Conservation (phyloP, 2,888 invertebrate species). For the Campoplex nolae region DNA sequence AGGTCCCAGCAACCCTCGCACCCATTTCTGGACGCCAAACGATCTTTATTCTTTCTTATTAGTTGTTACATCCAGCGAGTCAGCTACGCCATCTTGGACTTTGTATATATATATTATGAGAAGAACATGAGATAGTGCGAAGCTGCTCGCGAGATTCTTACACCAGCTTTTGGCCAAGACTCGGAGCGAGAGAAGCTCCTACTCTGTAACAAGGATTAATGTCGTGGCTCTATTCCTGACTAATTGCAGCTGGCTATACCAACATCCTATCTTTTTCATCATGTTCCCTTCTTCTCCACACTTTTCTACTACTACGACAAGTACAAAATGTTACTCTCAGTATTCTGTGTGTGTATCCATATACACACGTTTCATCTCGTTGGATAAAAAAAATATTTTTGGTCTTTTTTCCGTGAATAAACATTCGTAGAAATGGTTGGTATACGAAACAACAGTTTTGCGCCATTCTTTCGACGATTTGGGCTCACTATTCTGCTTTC, state of each 20-base stretch:
- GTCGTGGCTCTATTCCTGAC: conserved; percentile 66
- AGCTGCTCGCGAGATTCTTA: conserved; percentile 54
- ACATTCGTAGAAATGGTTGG: too few relatives aligned
- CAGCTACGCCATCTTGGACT: not conserved
- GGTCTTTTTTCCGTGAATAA: not conserved
- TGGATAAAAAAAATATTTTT: not conserved
- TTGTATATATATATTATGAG: conserved; percentile 18
- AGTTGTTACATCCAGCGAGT: conserved; percentile 63
- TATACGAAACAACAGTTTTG: too few relatives aligned
- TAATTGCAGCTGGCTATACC: conserved; percentile 66
- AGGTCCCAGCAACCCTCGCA: not conserved
- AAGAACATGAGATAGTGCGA: conserved; percentile 13
- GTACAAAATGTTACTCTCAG: not conserved
- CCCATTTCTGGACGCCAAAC: conserved; percentile 45
- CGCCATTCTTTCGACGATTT: too few relatives aligned
- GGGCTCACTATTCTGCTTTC: too few relatives aligned
- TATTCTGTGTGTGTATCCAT: not conserved
- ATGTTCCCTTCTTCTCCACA: not conserved
- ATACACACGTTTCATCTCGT: not conserved
- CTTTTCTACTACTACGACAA: conserved; percentile 10
- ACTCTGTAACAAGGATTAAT: conserved; percentile 66
- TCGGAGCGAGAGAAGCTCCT: not conserved
- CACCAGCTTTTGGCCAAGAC: conserved; percentile 40
- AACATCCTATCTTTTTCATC: conserved; percentile 38
- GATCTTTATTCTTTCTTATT: conserved; percentile 70